Evolutionary conservation across 2,797 vertebrate genomes (phyloP), one percentile per base, ranked within the genome.

Genomic region (Gymnoscopelus microlampas): DNA sequence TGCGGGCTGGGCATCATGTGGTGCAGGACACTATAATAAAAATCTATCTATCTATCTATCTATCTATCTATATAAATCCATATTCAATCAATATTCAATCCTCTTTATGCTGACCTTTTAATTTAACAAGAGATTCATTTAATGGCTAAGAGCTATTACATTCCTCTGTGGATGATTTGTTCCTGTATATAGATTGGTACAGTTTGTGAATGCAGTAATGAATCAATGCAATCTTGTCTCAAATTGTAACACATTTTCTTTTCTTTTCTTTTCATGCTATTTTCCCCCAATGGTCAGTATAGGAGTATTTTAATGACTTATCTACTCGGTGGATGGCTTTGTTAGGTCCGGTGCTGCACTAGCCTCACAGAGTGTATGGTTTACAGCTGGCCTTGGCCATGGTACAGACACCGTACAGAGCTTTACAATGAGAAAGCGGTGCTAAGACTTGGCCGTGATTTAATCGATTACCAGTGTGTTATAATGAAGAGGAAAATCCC

Each of bases 401-500:
- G 59, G 59, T 66, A 66, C 69, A 77, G 59, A 56, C 64, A 12
- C 53, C 3, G 11, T 4, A 44, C 80, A 71, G 55, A 69, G 60
- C 63, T 68, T 44, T 50, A 65, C 60, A 62, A 70, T 68, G 63
- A 74, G 60, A 66, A 68, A 58, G 13, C 12, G 23, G 67, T 53
- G 26, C 69, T 71, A 69, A 60, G 44, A 63, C 71, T 77, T 81
- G 76, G 73, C 74, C 66, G 56, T 8, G 60, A 77, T 70, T 83
- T 68, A 79, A 83, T 77, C 35, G 8, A 79, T 73, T 73, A 68
- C 50, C 59, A 32, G 59, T 7, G 39, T 67, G 71, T 71, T 76
- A 61, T 76, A 82, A 80, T 74, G 76, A 86, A 5, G 35, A 71
- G n/a, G 53, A 81, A 86, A 82, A 75, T 76, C 70, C 74, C 60